phyloP scores from a whole-genome alignment of 2,113 vertebrate species.

The Potamarius usumacintae region DNA sequence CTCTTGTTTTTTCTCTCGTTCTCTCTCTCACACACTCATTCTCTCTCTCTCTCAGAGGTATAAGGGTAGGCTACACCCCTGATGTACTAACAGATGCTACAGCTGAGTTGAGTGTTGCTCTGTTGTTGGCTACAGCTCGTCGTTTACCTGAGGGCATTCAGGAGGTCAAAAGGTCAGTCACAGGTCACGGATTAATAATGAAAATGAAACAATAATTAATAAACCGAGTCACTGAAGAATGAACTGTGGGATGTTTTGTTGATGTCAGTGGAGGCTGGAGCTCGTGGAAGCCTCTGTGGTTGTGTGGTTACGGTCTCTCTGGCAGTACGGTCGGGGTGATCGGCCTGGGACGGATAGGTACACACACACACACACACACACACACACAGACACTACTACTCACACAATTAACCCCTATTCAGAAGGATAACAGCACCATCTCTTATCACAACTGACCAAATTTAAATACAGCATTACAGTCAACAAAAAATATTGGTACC shows the following conservation, averaged over 20 bases:
- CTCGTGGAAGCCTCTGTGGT: conserved; percentile 73
- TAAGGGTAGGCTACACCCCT: conserved; percentile 76
- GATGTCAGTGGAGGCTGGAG: conserved; percentile 73
- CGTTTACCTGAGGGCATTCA: conserved; percentile 73
- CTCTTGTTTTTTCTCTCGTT: no score
- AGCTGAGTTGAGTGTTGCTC: conserved; percentile 72
- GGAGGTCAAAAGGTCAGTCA: conserved; percentile 67
- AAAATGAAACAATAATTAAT: background rate
- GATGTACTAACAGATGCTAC: conserved; percentile 72
- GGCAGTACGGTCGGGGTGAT: conserved; percentile 78
- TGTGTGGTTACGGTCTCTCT: conserved; percentile 71
- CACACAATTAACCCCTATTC: background rate
- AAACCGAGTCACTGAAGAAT: no score
- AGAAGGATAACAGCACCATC: background rate
- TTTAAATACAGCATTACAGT: background rate
- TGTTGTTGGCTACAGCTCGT: conserved; percentile 76
- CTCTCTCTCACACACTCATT: no score
- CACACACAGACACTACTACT: background rate
- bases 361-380: conserved; percentile 1
- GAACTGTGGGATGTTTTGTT: conserved; percentile 4
- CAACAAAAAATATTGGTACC: background rate
- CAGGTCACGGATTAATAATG: no score
- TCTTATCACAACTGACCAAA: background rate
- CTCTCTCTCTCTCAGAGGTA: conserved; percentile 63
- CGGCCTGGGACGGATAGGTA: conserved; percentile 78